phyloP scores from a whole-genome alignment of 2,797 vertebrate genomes.

The Dicrostonyx torquatus region DNA sequence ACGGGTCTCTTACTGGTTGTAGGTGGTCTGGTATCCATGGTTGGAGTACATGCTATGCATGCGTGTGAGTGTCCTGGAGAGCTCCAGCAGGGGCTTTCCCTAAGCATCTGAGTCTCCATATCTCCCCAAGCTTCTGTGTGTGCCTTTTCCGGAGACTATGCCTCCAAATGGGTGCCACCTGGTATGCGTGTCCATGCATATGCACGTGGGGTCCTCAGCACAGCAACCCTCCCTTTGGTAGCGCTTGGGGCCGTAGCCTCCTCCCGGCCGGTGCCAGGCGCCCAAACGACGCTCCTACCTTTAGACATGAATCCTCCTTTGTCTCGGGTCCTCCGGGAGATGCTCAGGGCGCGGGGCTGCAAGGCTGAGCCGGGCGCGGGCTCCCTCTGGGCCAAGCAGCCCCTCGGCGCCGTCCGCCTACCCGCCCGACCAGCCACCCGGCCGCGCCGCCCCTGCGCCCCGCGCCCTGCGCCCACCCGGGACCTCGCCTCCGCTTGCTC shows the following conservation, averaged over 20 bases:
- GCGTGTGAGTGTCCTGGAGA: background rate
- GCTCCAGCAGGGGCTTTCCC: background rate
- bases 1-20: background rate
- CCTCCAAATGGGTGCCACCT: conserved; percentile 37
- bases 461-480: conserved; percentile 64
- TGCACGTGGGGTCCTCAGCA: conserved; percentile 66
- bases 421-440: conserved; percentile 73
- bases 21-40: conserved; percentile 50
- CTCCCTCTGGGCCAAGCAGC: conserved; percentile 72
- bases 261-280: background rate
- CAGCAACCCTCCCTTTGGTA: conserved; percentile 50
- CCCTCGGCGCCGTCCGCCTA: conserved; percentile 63
- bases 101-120: background rate
- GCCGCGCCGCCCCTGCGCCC: conserved; percentile 81
- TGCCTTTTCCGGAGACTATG: background rate
- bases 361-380: conserved; percentile 77
- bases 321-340: conserved; percentile 82
- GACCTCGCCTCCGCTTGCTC: conserved; percentile 56
- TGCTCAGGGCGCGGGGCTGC: conserved; percentile 79
- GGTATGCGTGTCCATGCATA: conserved; percentile 25
- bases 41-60: background rate
- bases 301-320: conserved; percentile 90
- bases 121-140: background rate
- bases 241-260: conserved; percentile 17
- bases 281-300: conserved; percentile 83